These are phyloP conservation scores for Apotomis turbidana DNA, from an alignment of 2,888 invertebrate species.

Conservation along the genomic window DNA sequence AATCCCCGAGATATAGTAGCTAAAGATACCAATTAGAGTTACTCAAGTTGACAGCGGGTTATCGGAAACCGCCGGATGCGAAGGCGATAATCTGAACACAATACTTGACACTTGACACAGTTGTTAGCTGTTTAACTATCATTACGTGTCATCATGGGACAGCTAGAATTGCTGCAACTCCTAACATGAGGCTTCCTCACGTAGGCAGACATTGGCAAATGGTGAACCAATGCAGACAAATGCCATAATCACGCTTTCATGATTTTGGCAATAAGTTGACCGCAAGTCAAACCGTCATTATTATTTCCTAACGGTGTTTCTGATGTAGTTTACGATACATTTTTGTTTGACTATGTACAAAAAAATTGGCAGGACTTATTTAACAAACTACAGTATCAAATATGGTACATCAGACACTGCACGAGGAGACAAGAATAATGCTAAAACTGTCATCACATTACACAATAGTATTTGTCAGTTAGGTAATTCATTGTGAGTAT, in stretches of 20 bases:
- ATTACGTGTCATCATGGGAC: background rate
- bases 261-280: background rate
- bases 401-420: too few relatives aligned
- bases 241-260: background rate
- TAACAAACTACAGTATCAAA: too few relatives aligned
- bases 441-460: too few relatives aligned
- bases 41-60: background rate
- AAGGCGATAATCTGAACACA: constrained; percentile 9
- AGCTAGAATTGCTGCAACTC: background rate
- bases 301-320: too few relatives aligned
- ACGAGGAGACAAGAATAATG: too few relatives aligned
- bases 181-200: constrained; percentile 2
- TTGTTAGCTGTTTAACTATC: constrained; percentile 1
- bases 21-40: background rate
- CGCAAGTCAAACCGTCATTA: too few relatives aligned
- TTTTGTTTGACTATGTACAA: too few relatives aligned
- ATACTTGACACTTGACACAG: constrained; percentile 12
- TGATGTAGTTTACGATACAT: too few relatives aligned
- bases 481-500: too few relatives aligned
- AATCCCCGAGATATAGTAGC: too few relatives aligned
- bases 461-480: too few relatives aligned
- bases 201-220: background rate
- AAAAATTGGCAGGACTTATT: too few relatives aligned
- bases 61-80: constrained; percentile 15
- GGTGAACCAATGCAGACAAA: background rate